Conservation (phyloP, 2,888 invertebrate genomes). For the Gymnocheta viridis region DNA sequence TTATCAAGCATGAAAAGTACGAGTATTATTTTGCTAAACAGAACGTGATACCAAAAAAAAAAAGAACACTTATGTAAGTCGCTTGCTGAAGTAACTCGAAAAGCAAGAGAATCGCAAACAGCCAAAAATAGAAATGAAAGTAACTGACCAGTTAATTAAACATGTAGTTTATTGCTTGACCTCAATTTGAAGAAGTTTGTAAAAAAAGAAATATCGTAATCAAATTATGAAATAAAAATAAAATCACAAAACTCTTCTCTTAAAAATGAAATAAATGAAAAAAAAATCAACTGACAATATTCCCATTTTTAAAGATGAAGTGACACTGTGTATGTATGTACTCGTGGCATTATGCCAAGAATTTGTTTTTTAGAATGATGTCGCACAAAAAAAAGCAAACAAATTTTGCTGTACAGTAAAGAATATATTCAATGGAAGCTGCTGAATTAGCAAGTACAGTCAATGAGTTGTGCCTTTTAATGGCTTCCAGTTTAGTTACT, state of each 20-base stretch:
- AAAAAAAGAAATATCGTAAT: background rate
- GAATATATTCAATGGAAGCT: background rate
- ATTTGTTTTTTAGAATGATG: slow-evolving; percentile 43
- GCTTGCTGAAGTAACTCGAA: background rate
- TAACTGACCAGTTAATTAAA: slow-evolving; percentile 65
- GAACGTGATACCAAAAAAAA: slow-evolving; percentile 39
- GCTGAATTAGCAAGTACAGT: background rate
- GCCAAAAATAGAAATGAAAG: background rate
- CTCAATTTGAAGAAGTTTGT: slow-evolving; percentile 29
- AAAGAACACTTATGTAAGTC: too few relatives aligned
- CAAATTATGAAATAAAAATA: slow-evolving; percentile 25
- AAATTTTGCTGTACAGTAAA: background rate
- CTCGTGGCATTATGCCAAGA: slow-evolving; percentile 62
- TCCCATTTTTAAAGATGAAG: slow-evolving; percentile 35
- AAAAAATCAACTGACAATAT: slow-evolving; percentile 43
- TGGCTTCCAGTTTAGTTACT: too few relatives aligned
- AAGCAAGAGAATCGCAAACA: background rate
- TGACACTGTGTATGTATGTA: slow-evolving; percentile 22
- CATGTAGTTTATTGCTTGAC: slow-evolving; percentile 65
- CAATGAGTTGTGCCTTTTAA: too few relatives aligned
- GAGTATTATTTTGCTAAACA: background rate
- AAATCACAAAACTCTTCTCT: slow-evolving; percentile 34
- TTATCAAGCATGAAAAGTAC: background rate
- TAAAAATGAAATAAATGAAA: background rate
- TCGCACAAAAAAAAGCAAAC: background rate